These are phyloP conservation scores for Oceanodroma leucorhoa DNA, from an alignment of 2,797 vertebrate genomes.

Conservation along the genomic window DNA sequence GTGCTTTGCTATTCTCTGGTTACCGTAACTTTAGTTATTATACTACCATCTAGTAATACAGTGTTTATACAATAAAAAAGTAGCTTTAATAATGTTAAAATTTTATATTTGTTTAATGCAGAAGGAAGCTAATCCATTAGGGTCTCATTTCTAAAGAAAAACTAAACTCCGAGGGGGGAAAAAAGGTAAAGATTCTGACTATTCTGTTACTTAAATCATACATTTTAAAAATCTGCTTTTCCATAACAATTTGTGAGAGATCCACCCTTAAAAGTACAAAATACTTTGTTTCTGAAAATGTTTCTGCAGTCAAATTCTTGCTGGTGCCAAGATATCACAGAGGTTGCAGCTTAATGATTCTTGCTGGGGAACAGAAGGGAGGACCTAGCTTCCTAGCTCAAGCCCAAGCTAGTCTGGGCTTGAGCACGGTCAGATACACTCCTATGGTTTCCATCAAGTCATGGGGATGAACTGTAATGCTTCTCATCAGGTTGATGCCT, in stretches of 20 bases:
- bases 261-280: background rate
- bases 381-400: background rate
- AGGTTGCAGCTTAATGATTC: background rate
- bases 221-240: background rate
- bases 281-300: background rate
- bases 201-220: background rate
- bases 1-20: background rate
- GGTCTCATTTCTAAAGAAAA: background rate
- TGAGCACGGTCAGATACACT: rapidly evolving
- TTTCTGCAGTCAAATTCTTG: background rate
- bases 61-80: background rate
- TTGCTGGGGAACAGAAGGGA: background rate
- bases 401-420: background rate
- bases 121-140: background rate
- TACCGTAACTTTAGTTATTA: background rate
- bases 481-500: background rate
- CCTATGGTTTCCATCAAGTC: background rate
- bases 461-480: background rate
- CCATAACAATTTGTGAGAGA: background rate
- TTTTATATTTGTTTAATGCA: background rate
- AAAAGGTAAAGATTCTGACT: background rate
- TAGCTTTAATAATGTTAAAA: background rate
- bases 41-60: background rate
- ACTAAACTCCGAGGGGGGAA: background rate
- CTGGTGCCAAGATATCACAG: background rate